Evolutionary conservation across 2,113 vertebrate species (phyloP).

Genomic region (Falcunculus frontatus): DNA sequence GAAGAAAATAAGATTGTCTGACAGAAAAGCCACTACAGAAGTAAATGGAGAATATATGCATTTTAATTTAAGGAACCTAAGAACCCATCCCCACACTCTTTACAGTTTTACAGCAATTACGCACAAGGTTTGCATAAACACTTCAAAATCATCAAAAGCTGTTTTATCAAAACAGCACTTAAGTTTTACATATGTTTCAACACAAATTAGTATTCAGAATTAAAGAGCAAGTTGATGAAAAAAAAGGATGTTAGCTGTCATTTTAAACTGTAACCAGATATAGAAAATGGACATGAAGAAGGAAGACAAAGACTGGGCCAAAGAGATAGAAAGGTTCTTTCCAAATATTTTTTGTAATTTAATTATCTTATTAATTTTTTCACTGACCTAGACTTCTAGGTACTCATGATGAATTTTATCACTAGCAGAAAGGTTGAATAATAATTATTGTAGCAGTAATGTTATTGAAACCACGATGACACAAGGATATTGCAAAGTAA

Average conservation of each 20-base stretch:
- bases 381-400: neutral
- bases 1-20: neutral
- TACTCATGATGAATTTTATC: neutral
- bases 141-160: conserved; percentile 68
- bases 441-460: neutral
- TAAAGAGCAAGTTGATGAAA: conserved; percentile 30
- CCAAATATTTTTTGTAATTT: neutral
- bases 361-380: conserved; percentile 4
- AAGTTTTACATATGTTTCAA: conserved; percentile 69
- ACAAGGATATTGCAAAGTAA: neutral
- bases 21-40: neutral
- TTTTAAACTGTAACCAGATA: neutral
- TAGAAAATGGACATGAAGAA: neutral
- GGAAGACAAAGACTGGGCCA: neutral
- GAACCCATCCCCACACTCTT: conserved; percentile 25
- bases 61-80: conserved; percentile 38
- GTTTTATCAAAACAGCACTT: conserved; percentile 63
- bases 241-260: conserved; percentile 32
- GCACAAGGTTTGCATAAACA: conserved; percentile 66
- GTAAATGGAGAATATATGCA: neutral
- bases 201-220: conserved; percentile 64
- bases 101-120: conserved; percentile 55
- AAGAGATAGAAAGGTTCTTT: neutral
- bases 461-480: neutral
- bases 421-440: neutral